These are phyloP conservation scores for Centruroides sculpturatus DNA, from an alignment of 1,140 invertebrate species.

Conservation along the genomic window DNA sequence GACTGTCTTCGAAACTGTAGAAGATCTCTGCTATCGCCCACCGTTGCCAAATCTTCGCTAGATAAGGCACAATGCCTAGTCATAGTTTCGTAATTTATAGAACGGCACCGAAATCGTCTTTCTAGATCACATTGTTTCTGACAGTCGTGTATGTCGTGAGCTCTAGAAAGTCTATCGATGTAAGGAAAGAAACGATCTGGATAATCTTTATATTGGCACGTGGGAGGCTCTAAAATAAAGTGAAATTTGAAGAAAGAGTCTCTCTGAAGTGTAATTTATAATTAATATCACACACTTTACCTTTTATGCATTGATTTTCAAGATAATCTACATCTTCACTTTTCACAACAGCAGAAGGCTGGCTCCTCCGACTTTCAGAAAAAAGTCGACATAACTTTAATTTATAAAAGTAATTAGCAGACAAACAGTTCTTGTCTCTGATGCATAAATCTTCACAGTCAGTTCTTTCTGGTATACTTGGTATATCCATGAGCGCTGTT, in stretches of 20 bases:
- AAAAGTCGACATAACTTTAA: slow-evolving; percentile 31
- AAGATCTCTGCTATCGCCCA: slow-evolving; percentile 13
- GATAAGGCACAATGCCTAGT: slow-evolving; percentile 35
- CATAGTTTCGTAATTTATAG: slow-evolving; percentile 25
- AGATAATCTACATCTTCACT: slow-evolving; percentile 34
- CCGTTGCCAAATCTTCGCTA: slow-evolving; percentile 31
- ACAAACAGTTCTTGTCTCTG: slow-evolving; percentile 30
- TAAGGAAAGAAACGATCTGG: slow-evolving; percentile 31
- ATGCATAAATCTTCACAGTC: slow-evolving; percentile 35
- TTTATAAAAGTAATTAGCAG: slow-evolving; percentile 30
- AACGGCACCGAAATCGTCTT: slow-evolving; percentile 32
- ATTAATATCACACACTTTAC: slow-evolving; percentile 17
- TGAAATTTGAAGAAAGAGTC: neutral
- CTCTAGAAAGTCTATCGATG: slow-evolving; percentile 26
- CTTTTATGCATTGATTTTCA: slow-evolving; percentile 37
- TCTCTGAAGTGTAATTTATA: no score
- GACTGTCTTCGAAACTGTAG: slow-evolving; percentile 23
- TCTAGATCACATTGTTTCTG: slow-evolving; percentile 33
- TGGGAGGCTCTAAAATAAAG: slow-evolving; percentile 29
- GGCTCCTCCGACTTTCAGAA: slow-evolving; percentile 31
- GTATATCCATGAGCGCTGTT: slow-evolving; percentile 26
- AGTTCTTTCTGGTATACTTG: slow-evolving; percentile 26
- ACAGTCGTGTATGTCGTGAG: slow-evolving; percentile 28
- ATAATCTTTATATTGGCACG: slow-evolving; percentile 35
- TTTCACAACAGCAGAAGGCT: slow-evolving; percentile 27